Evolutionary conservation across 2,113 vertebrate species (phyloP), one percentile per base, ranked within the genome.

Genomic region (Pseudois nayaur): DNA sequence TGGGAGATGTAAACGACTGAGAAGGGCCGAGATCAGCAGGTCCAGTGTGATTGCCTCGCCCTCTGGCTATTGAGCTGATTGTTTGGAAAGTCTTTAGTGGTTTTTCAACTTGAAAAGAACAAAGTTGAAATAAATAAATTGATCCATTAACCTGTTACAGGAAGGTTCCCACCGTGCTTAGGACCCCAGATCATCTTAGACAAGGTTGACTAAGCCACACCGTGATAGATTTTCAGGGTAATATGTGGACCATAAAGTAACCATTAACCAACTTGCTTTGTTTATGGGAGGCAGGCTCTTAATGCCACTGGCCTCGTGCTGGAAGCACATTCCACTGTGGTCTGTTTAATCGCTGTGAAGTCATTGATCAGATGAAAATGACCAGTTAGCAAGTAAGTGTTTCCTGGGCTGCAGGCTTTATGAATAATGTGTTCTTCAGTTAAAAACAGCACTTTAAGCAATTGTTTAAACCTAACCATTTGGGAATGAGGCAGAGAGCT

Each of bases 361-460:
- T 43, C 97, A 98, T 98, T 97, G 98, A 98, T 98, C 96, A 95
- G 97, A 50, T 74, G 88, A 93, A 98, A 98, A 94, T 90, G 97
- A 98, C 97, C 98, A 98, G 98, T 96, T 96, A 98, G 95, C 98
- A 96, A 96, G 94, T 76, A 89, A 97, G 95, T 94, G 96, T 96
- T 98, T 97, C 97, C 96, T 93, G 96, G 95, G 93, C 94, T 93
- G 91, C 27, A 76, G 92, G 78, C 95, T 96, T 96, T 82, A 45
- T 98, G 98, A 97, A 97, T 97, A 97, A 97, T 97, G 97, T 95
- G 97, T 93, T 98, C 95, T 96, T 97, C 98, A 96, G 96, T 96
- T 98, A 96, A 97, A 97, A 97, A 97, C 97, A 98, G 98, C 98
- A 97, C 96, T 98, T 98, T 94, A 97, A 98, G 98, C 97, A 97